Evolutionary conservation across 2,888 invertebrate species (phyloP), one percentile per base, ranked within the genome.

Genomic region (Limnephilus rhombicus): DNA sequence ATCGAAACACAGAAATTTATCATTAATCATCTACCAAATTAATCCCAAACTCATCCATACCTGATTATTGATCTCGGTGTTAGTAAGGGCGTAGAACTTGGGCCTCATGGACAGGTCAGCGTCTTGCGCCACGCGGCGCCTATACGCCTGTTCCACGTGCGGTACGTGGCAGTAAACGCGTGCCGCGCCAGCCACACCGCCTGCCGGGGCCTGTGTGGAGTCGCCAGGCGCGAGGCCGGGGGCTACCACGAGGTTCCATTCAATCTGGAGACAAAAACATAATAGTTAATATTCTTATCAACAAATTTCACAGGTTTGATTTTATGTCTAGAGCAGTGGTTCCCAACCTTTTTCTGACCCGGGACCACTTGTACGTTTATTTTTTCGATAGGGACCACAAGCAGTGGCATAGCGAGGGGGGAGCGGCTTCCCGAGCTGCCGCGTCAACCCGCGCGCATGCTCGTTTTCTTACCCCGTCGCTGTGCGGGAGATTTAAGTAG

Each of bases 1-100:
- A n/a, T 68, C 9, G 7, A 68, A 49, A 49, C 49, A 49, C 49
- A n/a, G 7, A 68, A 24, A 68, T 49, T 49, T 15, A 49, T 49
- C 3, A 13, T 45, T 45, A 45, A 45, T 45, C 45, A 45, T 45
- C 45, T 12, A 45, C 12, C 45, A 45, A 45, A 45, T 45, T 45
- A 45, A 81, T 81, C 24, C 81, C 81, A 29, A 7, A 31, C 2
- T 82, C 9, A 12, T 41, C 12, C 94, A 93, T 94, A 96, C 96
- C 95, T 96, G 96, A 94, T 96, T 96, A 94, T 97, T 97, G 91
- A 96, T 95, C 92, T 99, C 99, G 11, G 98, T 96, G 91, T 97
- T 97, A 18, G 98, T 98, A 45, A 99, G 96, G 37, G 98, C 98
- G 95, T 99, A 99, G 95, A 99, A 99, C 94, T 98, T 97, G 0